Evolutionary conservation across 2,888 invertebrate species (phyloP).

Genomic region (Caenorhabditis becei): DNA sequence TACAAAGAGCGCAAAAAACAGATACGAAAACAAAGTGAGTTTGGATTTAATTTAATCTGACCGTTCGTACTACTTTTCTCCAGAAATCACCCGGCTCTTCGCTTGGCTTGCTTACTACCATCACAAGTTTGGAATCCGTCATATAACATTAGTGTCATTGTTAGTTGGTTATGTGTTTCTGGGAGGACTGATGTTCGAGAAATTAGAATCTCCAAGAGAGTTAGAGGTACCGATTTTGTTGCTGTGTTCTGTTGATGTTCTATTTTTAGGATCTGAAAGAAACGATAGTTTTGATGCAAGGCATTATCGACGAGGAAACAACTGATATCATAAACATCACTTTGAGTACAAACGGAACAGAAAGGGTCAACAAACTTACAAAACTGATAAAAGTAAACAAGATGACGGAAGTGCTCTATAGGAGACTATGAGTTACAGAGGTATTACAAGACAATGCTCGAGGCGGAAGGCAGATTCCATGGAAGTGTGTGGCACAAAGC

Average conservation of each 20-base stretch:
- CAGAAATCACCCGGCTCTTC: constrained; percentile 70
- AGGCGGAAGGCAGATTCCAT: constrained; percentile 72
- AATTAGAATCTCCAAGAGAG: constrained; percentile 69
- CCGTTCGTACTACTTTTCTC: constrained; percentile 7
- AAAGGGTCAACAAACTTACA: constrained; percentile 49
- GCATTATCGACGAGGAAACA: constrained; percentile 62
- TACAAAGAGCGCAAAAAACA: constrained; percentile 62
- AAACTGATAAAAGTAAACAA: constrained; percentile 59
- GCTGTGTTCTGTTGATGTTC: background rate
- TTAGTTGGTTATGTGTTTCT: constrained; percentile 68
- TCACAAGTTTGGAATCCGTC: constrained; percentile 75
- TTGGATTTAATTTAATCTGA: background rate
- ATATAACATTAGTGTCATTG: constrained; percentile 67
- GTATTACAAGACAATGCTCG: constrained; percentile 73
- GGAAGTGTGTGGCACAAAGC: constrained; percentile 75
- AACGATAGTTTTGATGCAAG: constrained; percentile 63
- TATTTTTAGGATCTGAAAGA: constrained; percentile 58
- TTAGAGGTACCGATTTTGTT: constrained; percentile 39
- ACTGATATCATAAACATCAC: constrained; percentile 62
- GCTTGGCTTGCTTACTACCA: constrained; percentile 73
- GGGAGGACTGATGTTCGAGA: constrained; percentile 72
- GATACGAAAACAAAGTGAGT: constrained; percentile 62
- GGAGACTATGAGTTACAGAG: no score
- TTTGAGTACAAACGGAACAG: constrained; percentile 58
- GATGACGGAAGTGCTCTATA: no score